These are phyloP conservation scores for Xiphophorus birchmanni DNA, from an alignment of 2,797 vertebrate genomes.

Conservation along the genomic window DNA sequence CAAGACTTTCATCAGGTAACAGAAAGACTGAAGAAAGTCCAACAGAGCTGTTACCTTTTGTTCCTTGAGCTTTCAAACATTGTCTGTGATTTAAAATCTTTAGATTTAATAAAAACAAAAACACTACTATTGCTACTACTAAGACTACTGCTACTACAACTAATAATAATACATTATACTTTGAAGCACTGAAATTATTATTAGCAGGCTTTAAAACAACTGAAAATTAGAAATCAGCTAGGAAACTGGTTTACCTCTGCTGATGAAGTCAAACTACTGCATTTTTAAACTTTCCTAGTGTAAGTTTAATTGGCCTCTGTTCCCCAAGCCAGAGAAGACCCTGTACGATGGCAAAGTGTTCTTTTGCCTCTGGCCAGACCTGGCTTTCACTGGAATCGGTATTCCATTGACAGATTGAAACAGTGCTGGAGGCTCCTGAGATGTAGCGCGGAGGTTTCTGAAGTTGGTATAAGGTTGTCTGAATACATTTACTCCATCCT, in stretches of 20 bases:
- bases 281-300: background rate
- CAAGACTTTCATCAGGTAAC: background rate
- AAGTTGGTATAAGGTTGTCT: conserved; percentile 35
- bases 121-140: no score
- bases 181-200: background rate
- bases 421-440: conserved; percentile 31
- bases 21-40: background rate
- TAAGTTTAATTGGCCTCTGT: background rate
- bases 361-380: background rate
- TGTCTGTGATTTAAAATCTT: background rate
- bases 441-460: conserved; percentile 37
- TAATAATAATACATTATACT: no score
- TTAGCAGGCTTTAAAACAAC: background rate
- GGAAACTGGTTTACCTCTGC: background rate
- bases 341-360: background rate
- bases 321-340: background rate
- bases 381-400: conserved; percentile 31
- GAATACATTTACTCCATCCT: conserved; percentile 34
- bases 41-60: background rate
- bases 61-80: background rate
- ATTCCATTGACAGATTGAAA: conserved; percentile 43
- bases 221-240: background rate
- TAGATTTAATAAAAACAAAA: no score
- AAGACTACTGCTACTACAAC: no score
- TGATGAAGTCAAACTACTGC: background rate